Percentiles rank a stretch among this genome's conserved stretches.
These are phyloP conservation scores for Conus canariensis DNA, from an alignment of 2,888 invertebrate genomes.

Conservation along the genomic window DNA sequence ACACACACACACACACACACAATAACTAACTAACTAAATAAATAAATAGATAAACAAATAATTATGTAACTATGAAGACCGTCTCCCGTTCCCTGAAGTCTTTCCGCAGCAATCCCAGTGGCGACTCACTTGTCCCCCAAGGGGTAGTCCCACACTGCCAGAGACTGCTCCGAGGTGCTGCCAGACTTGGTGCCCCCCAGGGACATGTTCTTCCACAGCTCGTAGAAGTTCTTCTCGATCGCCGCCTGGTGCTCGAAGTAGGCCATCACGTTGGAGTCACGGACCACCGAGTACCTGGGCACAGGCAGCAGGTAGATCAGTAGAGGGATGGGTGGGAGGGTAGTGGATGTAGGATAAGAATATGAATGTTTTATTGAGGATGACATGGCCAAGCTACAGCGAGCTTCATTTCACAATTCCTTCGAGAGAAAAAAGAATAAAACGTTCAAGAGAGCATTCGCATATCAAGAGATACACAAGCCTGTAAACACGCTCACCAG, in stretches of 20 bases:
- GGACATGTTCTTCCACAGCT: constrained; percentile 61
- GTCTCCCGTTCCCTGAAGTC: too few species aligned
- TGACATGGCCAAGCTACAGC: neutral
- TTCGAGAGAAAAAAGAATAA: too few species aligned
- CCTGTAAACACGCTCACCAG: too few species aligned
- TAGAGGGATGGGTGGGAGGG: neutral
- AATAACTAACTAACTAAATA: too few species aligned
- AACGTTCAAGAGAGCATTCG: too few species aligned
- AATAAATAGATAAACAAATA: too few species aligned
- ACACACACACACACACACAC: too few species aligned
- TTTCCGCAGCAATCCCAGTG: too few species aligned
- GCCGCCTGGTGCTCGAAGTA: constrained; percentile 61
- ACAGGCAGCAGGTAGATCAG: neutral
- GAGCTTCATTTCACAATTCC: neutral
- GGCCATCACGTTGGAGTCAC: constrained; percentile 53
- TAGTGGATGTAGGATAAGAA: too few species aligned
- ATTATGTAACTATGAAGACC: too few species aligned
- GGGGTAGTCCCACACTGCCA: constrained; percentile 85
- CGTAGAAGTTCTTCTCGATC: constrained; percentile 60
- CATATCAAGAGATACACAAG: too few species aligned
- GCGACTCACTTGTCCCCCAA: constrained; percentile 86
- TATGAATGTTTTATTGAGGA: too few species aligned
- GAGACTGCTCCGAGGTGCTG: constrained; percentile 27
- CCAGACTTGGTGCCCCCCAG: constrained; percentile 47
- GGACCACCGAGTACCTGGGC: constrained; percentile 49